A percentile compares a stretch with the other conserved stretches of the same genome.
Conservation (phyloP, 2,888 invertebrate species). For the Cinara cedri region DNA sequence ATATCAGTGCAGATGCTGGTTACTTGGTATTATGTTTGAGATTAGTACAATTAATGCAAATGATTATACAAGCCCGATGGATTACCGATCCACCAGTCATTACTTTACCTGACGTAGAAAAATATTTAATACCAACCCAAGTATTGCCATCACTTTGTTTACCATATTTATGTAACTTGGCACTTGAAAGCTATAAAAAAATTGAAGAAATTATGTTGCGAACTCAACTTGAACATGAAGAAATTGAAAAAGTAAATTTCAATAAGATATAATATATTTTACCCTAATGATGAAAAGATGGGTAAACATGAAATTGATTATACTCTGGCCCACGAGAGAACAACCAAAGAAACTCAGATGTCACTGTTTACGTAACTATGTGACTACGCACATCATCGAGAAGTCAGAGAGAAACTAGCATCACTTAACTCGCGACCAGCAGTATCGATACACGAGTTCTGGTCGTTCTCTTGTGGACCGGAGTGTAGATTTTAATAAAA, state of each 20-base stretch:
- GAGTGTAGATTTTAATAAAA: too few species aligned
- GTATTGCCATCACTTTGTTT: conserved; percentile 15
- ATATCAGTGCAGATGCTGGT: conserved; percentile 86
- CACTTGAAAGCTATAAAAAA: conserved; percentile 19
- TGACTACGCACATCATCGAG: too few species aligned
- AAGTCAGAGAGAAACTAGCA: too few species aligned
- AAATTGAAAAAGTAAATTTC: conserved; percentile 45
- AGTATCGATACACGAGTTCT: too few species aligned
- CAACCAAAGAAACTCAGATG: too few species aligned
- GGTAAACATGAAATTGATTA: too few species aligned
- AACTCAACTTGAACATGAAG: conserved; percentile 49
- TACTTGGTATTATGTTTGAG: conserved; percentile 84
- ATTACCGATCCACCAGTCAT: conserved; percentile 76
- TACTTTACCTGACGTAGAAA: conserved; percentile 78
- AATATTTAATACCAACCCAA: conserved; percentile 64
- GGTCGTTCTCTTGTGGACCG: too few species aligned
- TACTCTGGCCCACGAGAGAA: too few species aligned
- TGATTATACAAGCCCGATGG: conserved; percentile 91
- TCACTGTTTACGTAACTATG: too few species aligned
- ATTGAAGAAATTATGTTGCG: conserved; percentile 42
- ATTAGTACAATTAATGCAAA: conserved; percentile 82
- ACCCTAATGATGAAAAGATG: too few species aligned
- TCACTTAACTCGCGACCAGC: too few species aligned
- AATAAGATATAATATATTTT: background rate
- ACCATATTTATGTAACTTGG: conserved; percentile 22